Conservation (phyloP, 2,113 vertebrate species). For the Apistogramma diplotaenia region DNA sequence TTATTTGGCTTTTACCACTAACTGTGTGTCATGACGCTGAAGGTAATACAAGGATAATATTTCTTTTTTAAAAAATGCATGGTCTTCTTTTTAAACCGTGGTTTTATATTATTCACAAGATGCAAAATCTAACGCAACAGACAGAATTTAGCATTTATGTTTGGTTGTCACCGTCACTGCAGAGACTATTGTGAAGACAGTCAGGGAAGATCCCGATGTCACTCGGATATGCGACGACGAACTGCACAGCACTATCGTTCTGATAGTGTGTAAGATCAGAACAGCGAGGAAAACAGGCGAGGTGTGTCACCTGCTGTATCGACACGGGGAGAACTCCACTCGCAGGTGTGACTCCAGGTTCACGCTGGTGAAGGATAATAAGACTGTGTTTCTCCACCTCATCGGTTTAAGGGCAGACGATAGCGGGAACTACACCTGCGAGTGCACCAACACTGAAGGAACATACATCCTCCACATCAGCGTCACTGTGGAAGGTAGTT, state of each 20-base stretch:
- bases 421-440: not conserved
- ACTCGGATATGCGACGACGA: not conserved
- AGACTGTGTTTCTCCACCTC: not conserved
- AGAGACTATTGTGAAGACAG: not conserved
- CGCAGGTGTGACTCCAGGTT: not conserved
- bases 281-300: not conserved
- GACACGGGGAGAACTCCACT: not conserved
- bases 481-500: not conserved
- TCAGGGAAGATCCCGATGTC: not conserved
- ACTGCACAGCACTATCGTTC: not conserved
- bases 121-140: not conserved
- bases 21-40: rapidly evolving
- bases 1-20: conserved; percentile 2
- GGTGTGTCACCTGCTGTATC: not conserved
- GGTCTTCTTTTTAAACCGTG: not conserved
- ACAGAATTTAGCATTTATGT: not conserved
- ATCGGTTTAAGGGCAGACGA: not conserved
- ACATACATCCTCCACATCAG: not conserved
- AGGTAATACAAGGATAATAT: conserved; percentile 4
- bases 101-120: not conserved
- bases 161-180: rapidly evolving
- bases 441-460: not conserved
- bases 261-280: not conserved
- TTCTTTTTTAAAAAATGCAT: not conserved
- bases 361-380: not conserved